These are phyloP conservation scores for Drosophila conformis DNA, from an alignment of 2,888 invertebrate genomes.

Conservation along the genomic window DNA sequence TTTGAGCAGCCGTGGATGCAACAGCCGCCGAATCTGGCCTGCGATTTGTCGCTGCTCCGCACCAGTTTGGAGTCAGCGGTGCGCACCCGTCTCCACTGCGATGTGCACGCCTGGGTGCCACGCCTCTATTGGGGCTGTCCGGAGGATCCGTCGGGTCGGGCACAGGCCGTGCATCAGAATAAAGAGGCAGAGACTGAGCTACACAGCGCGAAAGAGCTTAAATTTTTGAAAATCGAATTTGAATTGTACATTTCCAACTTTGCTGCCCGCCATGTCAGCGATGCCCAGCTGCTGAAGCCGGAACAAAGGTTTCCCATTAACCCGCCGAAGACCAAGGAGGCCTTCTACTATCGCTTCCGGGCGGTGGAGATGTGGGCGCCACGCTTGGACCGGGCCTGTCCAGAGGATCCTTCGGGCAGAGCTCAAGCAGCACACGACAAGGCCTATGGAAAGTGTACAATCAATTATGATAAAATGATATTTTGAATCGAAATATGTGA, in stretches of 20 bases:
- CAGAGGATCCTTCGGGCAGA: slow-evolving; percentile 81
- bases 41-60: slow-evolving; percentile 76
- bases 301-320: slow-evolving; percentile 87
- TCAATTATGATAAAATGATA: not conserved
- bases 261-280: slow-evolving; percentile 87
- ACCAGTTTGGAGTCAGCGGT: slow-evolving; percentile 82
- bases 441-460: slow-evolving; percentile 42
- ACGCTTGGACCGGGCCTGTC: slow-evolving; percentile 82
- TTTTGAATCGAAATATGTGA: accelerated
- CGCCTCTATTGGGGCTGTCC: slow-evolving; percentile 85
- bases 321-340: slow-evolving; percentile 87
- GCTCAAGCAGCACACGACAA: slow-evolving; percentile 73
- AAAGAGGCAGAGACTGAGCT: slow-evolving; percentile 50
- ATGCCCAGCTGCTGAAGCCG: slow-evolving; percentile 86
- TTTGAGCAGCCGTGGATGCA: slow-evolving; percentile 80
- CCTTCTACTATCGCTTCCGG: slow-evolving; percentile 46
- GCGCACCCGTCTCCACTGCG: slow-evolving; percentile 84
- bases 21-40: slow-evolving; percentile 66
- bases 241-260: slow-evolving; percentile 50
- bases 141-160: slow-evolving; percentile 77
- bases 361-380: slow-evolving; percentile 81
- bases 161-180: slow-evolving; percentile 7
- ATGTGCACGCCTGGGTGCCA: slow-evolving; percentile 84
- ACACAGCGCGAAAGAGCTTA: not conserved
- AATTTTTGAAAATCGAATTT: not conserved